phyloP scores from a whole-genome alignment of 1,140 invertebrate genomes.

The Philotrypesis tridentata region DNA sequence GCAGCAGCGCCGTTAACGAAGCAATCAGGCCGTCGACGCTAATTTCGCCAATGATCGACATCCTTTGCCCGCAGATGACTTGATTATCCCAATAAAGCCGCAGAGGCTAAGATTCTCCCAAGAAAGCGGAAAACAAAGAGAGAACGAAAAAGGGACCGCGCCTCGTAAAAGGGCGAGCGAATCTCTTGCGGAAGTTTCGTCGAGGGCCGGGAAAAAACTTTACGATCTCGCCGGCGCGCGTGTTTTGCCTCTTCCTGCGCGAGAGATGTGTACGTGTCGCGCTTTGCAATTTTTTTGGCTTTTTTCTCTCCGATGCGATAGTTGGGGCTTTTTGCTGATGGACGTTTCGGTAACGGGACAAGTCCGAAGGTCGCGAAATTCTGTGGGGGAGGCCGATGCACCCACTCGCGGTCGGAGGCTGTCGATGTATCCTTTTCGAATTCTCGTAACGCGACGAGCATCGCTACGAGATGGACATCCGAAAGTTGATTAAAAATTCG shows the following conservation, averaged over 20 bases:
- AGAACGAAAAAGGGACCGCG: background rate
- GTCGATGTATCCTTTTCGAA: no score
- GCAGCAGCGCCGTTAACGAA: background rate
- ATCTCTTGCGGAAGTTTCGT: background rate
- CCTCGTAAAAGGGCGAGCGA: conserved; percentile 7
- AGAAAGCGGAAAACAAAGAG: background rate
- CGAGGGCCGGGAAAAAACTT: conserved; percentile 10
- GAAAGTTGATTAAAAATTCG: no score
- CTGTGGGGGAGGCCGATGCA: no score
- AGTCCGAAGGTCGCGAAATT: no score
- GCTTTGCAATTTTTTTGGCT: background rate
- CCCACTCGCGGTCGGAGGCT: no score
- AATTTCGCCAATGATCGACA: background rate
- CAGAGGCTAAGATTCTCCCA: background rate
- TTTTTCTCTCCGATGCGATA: no score
- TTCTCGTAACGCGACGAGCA: no score
- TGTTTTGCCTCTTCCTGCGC: background rate
- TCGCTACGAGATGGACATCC: no score
- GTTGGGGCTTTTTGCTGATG: no score
- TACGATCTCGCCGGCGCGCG: background rate
- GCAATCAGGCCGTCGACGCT: background rate
- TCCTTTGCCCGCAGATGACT: background rate
- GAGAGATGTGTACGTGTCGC: background rate
- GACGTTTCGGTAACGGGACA: no score
- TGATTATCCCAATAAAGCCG: conserved; percentile 27